phyloP scores from a whole-genome alignment of 30 jellyfish, hydroid and myxozoan species.

The Turritopsis dohrnii region DNA sequence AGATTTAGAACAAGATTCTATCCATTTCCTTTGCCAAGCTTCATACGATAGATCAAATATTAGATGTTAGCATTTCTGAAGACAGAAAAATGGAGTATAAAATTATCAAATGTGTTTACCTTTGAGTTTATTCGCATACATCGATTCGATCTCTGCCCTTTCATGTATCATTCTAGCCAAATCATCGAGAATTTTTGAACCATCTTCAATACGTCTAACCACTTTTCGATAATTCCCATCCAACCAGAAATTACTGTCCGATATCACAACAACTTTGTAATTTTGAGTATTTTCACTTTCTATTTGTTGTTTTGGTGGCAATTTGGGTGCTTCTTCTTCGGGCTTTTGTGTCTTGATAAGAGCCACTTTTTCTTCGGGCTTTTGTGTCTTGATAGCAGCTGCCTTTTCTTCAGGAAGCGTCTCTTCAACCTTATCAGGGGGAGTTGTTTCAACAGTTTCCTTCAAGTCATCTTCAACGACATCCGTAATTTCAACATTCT shows the following conservation, averaged over 20 bases:
- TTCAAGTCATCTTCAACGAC: not conserved
- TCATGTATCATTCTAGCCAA: slow-evolving; percentile 70
- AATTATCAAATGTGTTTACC: slow-evolving; percentile 36
- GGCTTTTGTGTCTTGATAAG: not conserved
- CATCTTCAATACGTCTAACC: slow-evolving; percentile 68
- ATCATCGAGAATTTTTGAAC: slow-evolving; percentile 67
- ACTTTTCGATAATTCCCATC: slow-evolving; percentile 60
- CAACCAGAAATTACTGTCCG: slow-evolving; percentile 50
- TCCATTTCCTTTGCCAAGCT: slow-evolving; percentile 86
- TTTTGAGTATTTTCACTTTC: not conserved
- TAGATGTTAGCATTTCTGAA: not conserved
- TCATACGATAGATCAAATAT: not conserved
- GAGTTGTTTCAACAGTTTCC: not conserved
- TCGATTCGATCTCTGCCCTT: slow-evolving; percentile 77
- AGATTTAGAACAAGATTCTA: slow-evolving; percentile 42
- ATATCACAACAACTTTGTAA: not conserved
- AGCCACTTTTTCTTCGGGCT: not conserved
- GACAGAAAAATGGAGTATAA: not conserved
- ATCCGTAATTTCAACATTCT: not conserved
- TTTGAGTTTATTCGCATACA: slow-evolving; percentile 79
- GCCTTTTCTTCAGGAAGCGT: not conserved
- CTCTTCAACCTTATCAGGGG: not conserved
- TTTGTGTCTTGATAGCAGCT: not conserved
- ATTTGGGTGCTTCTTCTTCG: not conserved
- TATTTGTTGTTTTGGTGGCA: not conserved